A percentile compares a stretch with the other conserved stretches of the same genome.
Conservation (phyloP, 2,888 invertebrate genomes). For the Helobdella robusta region DNA sequence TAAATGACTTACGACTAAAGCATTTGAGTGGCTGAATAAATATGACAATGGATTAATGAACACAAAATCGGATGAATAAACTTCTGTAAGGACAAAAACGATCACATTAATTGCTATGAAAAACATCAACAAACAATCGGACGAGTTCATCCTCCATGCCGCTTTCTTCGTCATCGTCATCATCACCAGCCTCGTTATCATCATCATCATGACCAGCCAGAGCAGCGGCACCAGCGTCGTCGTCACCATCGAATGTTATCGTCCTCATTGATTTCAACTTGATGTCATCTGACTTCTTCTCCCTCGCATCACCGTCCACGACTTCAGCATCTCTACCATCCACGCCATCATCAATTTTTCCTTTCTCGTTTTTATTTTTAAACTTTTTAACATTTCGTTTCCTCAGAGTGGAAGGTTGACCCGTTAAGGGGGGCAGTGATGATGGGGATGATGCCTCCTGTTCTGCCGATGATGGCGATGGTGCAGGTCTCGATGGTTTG, state of each 20-base stretch:
- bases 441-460: background rate
- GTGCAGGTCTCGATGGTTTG: background rate
- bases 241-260: background rate
- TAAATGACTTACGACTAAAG: too few species aligned
- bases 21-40: too few species aligned
- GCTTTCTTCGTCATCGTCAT: background rate
- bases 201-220: background rate
- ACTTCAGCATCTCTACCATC: background rate
- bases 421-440: background rate
- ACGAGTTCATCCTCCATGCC: too few species aligned
- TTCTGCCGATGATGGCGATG: background rate
- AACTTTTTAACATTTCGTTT: slow-evolving; percentile 5
- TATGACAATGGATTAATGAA: too few species aligned
- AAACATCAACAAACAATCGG: too few species aligned
- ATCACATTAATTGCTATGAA: too few species aligned
- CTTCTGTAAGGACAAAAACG: too few species aligned
- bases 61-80: too few species aligned
- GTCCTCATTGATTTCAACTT: too few species aligned
- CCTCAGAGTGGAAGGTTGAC: background rate
- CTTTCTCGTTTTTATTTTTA: background rate
- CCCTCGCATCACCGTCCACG: background rate
- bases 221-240: background rate
- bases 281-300: too few species aligned
- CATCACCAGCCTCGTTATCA: too few species aligned
- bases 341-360: background rate